Base-by-base conservation (phyloP, 2,888 invertebrate genomes). In the Temnothorax rugatulus region DNA sequence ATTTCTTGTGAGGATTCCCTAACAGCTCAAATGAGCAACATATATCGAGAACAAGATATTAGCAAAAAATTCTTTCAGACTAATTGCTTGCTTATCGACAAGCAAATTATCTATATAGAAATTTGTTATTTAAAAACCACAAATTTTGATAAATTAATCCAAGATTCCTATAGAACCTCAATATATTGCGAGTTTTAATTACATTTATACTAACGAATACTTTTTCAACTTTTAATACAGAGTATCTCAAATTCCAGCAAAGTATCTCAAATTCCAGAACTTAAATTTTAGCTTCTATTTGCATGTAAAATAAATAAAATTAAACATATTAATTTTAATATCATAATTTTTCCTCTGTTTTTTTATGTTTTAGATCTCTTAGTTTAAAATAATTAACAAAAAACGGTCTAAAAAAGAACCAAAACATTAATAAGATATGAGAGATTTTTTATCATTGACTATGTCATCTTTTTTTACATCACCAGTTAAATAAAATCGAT, bases 1-100 rank as follows among this genome's bases (percentile, higher is more conserved):
- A 77, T 77, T 77, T 41, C 54, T 61, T 44, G 13, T 59, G 13
- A 59, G 38, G 38, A 50, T 61, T 47, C 47, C 61, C 1, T 34
- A 38, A 69, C 18, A 5, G 0, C 18, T n/a, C 2, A 41, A 52
- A 41, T 41, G 38, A 41, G 15, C 4, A 77, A 52, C 34, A 13
- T 25, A 7, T 34, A 41, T 44, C n/a, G 29, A 74, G 8, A 59
- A 2, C n/a, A 9, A 25, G 11, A 9, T 54, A 68, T 52, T 38
- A 50, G 21, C 13, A 41, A 47, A 50, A 50, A 8, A 25, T 38
- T 38, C 1, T 34, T 76, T 68, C 0, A 25, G 4, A 25, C 2
- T 75, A 47, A 44, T 47, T 47, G 3, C 11, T 29, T 64, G 34
- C 1, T 50, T 34, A 41, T 74, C 13, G 1, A 29, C 41, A 59